Base-by-base conservation (phyloP, 2,888 invertebrate genomes). In the Plutella xylostella region DNA sequence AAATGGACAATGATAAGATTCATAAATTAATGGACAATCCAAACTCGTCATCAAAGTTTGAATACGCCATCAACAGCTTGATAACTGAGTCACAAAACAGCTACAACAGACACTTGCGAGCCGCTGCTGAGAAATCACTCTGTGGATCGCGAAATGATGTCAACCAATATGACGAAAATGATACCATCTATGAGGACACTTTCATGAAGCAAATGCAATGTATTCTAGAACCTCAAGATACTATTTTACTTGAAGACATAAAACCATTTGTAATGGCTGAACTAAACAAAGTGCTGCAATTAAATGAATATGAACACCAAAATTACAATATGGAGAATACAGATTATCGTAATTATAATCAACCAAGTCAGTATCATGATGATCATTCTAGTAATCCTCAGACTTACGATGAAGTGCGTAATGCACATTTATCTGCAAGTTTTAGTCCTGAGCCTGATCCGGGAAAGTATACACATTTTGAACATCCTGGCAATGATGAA, bases 201-300 rank as follows among this genome's bases (percentile, higher is more conserved):
- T 74, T 93, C 87, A 72, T 94, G 91, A 60, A 93, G 75, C 58
- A 91, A 68, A 72, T 87, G 85, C 87, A 85, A 48, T 85, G 86
- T 39, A 77, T 88, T 55, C 57, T 88, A 19, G 87, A 88, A 56
- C 86, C 87, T 0, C 85, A 86, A 52, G 87, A 87, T 33, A 79
- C 83, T 12, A 69, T 88, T 0, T 72, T 87, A 33, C 67, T 88
- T 9, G 82, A 85, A 50, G 87, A 87, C 56, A 74, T 88, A 43
- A 87, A 88, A 20, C 87, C 87, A 2, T 72, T 86, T 46, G 86
- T 88, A 4, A 84, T 88, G 62, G 86, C 86, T 42, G 87, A 87
- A 60, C 63, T 88, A 1, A 86, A 78, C 49, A 86, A 86, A 62
- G 85, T 87, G 21, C 61, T 88, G 19, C 85, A 86, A 51, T 51